phyloP scores from a whole-genome alignment of 2,113 vertebrate genomes.

The Alethe diademata region DNA sequence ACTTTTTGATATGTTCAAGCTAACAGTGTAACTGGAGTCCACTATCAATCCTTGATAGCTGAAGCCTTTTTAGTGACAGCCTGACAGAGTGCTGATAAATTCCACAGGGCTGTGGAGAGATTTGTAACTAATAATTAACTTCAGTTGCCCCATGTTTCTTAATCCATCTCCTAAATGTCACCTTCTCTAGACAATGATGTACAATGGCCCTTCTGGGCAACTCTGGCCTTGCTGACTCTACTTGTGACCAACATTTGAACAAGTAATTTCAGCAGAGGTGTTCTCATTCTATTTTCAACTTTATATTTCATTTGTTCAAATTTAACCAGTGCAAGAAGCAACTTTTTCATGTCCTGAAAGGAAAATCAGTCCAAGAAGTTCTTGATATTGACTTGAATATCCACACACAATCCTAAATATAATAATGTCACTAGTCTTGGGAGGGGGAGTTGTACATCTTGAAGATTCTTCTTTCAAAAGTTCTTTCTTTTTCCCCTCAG shows the following conservation, averaged over 20 bases:
- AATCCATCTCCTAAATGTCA: not conserved
- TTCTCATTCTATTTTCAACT: not conserved
- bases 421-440: not conserved
- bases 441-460: not conserved
- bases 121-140: not conserved
- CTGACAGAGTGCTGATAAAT: not conserved
- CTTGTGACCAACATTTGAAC: not conserved
- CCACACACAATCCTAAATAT: not conserved
- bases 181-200: not conserved
- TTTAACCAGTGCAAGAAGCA: not conserved
- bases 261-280: not conserved
- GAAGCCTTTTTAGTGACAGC: not conserved
- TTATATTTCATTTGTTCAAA: not conserved
- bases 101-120: not conserved
- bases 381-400: not conserved
- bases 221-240: not conserved
- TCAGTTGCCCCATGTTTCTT: not conserved
- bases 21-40: not conserved
- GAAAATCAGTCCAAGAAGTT: not conserved
- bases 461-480: not conserved
- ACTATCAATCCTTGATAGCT: not conserved
- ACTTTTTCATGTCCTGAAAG: not conserved
- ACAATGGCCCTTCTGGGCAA: not conserved
- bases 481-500: conserved; percentile 66
- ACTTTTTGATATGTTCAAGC: not conserved